These are phyloP conservation scores for Triplophysa siluroides DNA, from an alignment of 2,113 vertebrate genomes.

Conservation along the genomic window DNA sequence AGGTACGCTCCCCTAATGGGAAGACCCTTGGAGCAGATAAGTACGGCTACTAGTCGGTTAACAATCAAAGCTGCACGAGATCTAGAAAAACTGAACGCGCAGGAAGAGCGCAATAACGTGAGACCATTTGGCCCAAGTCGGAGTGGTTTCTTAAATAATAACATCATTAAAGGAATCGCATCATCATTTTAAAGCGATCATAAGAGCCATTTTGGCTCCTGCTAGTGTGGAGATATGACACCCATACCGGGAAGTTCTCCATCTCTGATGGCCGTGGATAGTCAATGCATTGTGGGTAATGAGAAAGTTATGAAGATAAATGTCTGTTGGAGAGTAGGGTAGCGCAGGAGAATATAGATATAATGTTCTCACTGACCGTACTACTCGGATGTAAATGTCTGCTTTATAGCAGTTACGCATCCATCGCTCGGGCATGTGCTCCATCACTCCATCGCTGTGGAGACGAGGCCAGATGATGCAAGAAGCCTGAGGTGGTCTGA, in stretches of 20 bases:
- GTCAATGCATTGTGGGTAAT: constrained; percentile 50
- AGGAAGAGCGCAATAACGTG: constrained; percentile 14
- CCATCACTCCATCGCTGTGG: neutral
- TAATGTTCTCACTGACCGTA: constrained; percentile 56
- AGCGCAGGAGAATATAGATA: constrained; percentile 54
- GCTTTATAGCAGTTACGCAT: constrained; percentile 53
- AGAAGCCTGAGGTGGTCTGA: neutral
- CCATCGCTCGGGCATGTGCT: constrained; percentile 18
- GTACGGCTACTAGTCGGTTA: constrained; percentile 35
- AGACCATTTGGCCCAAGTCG: constrained; percentile 37
- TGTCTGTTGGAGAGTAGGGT: constrained; percentile 48
- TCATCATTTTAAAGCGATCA: constrained; percentile 51
- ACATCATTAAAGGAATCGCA: constrained; percentile 52
- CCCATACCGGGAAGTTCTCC: constrained; percentile 50
- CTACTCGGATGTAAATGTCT: constrained; percentile 53
- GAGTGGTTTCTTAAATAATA: constrained; percentile 49
- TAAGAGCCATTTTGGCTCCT: constrained; percentile 45
- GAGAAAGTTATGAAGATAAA: constrained; percentile 57
- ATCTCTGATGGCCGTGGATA: constrained; percentile 42
- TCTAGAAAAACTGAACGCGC: neutral
- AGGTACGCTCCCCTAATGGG: constrained; percentile 33
- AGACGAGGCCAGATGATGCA: constrained; percentile 42
- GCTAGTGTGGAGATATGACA: constrained; percentile 44
- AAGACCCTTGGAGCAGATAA: constrained; percentile 33
- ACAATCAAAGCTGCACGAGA: constrained; percentile 20